These are phyloP conservation scores for Oostethus manadensis DNA, from an alignment of 2,113 vertebrate genomes.

Conservation along the genomic window DNA sequence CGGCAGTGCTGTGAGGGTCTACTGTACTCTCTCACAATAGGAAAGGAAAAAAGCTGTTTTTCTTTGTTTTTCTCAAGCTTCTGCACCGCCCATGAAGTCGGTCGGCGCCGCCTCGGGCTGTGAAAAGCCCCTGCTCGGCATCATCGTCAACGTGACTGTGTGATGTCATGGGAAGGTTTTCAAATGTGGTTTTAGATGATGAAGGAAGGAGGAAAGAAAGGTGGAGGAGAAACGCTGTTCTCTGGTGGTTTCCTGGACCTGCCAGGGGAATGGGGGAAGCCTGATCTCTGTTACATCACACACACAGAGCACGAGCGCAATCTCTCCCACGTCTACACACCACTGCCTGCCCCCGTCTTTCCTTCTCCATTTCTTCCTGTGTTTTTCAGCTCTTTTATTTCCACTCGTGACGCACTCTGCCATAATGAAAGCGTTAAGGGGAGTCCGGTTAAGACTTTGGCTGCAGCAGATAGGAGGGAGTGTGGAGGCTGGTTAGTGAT, in stretches of 20 bases:
- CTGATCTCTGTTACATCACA: slow-evolving; percentile 47
- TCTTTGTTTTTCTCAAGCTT: too few species aligned
- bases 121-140: too few species aligned
- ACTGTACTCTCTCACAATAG: too few species aligned
- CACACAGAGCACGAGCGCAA: slow-evolving; percentile 37
- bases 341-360: slow-evolving; percentile 62
- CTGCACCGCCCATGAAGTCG: too few species aligned
- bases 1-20: too few species aligned
- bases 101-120: too few species aligned
- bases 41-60: too few species aligned
- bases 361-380: slow-evolving; percentile 53
- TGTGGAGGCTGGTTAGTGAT: slow-evolving; percentile 3
- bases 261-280: slow-evolving; percentile 43
- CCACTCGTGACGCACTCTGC: slow-evolving; percentile 63
- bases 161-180: slow-evolving; percentile 62
- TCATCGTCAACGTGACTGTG: slow-evolving; percentile 32
- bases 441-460: slow-evolving; percentile 51
- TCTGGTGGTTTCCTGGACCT: slow-evolving; percentile 34
- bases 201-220: background rate
- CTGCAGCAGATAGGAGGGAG: slow-evolving; percentile 28
- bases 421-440: slow-evolving; percentile 68
- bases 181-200: slow-evolving; percentile 27
- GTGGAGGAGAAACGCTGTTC: background rate
- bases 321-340: slow-evolving; percentile 47
- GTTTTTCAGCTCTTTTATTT: slow-evolving; percentile 56